Evolutionary conservation across 2,888 invertebrate species (phyloP), one percentile per base, ranked within the genome.

Genomic region (Macrosoma leucophasiata): DNA sequence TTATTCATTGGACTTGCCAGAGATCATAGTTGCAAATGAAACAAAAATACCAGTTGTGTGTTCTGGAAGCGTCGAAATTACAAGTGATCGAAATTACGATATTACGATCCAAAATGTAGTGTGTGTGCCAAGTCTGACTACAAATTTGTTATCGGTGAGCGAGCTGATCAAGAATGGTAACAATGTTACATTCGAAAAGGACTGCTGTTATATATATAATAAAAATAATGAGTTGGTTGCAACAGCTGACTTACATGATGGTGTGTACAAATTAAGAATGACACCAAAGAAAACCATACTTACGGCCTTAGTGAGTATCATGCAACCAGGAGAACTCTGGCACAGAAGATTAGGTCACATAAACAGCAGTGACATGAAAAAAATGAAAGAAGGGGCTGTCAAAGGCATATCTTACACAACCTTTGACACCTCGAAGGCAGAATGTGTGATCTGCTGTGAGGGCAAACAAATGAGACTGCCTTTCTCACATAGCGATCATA

Each of bases 281-380:
- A n/a, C n/a, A n/a, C n/a, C n/a, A n/a, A n/a, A n/a, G n/a, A n/a
- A n/a, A n/a, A n/a, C n/a, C n/a, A n/a, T n/a, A n/a, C n/a, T n/a
- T n/a, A n/a, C n/a, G n/a, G n/a, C n/a, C n/a, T n/a, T n/a, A n/a
- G n/a, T n/a, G n/a, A n/a, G n/a, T n/a, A n/a, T n/a, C n/a, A n/a
- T n/a, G 10, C 23, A n/a, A n/a, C n/a, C n/a, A n/a, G n/a, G n/a
- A 10, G 18, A 23, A 4, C 13, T 36, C 3, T 49, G 50, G 50
- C 48, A 48, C 22, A 24, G 44, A 18, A 28, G 47, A 18, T 13
- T 44, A 13, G 48, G 43, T 1, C 51, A 49, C 22, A 29, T 49
- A 2, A 51, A 49, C 14, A 13, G 29, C 4, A 39, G 19, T 1
- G 21, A 34, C 11, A 14, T 43, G 20, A 36, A 45, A 3, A 29